Base-by-base conservation (phyloP, 2,797 vertebrate genomes). In the Semotilus atromaculatus region DNA sequence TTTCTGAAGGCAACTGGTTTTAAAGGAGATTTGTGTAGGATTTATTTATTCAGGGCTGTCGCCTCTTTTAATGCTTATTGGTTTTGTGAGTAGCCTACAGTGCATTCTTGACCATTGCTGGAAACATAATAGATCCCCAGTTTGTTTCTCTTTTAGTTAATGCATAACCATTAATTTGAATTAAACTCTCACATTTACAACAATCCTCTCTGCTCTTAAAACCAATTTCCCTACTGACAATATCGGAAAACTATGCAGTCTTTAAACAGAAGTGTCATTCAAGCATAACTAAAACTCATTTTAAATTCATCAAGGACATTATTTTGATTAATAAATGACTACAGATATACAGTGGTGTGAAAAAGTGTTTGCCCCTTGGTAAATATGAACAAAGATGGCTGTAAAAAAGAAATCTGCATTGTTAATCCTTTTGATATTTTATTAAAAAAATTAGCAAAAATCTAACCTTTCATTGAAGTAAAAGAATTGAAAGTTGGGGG, bases 241-340 rank as follows among this genome's bases (percentile, higher is more conserved):
- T n/a, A 73, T 73, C 29, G 45, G 38, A 45, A 45, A 60, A 62
- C 11, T 29, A 72, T 48, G 55, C 80, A 31, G 66, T 51, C 19
- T 80, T 23, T 29, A 45, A 40, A 67, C 34, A 58, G 23, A 71
- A 48, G 36, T 73, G 7, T 34, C 19, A n/a, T 62, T 60, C 71
- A 64, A 48, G 26, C 68, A 64, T 48, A 62, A 43, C 55, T 10
- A 45, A 78, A 45, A 21, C 58, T 64, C 5, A 64, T 48, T n/a
- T 48, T n/a, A 19, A 71, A 43, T 58, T 40, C 9, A 71, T 58
- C 29, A 81, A 40, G 18, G 9, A 13, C 51, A 71, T 23, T 36
- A 36, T 71, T 64, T 26, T 77, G 74, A 55, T 75, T 55, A 75
- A 75, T 55, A 18, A 26, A 18, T 60, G 14, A 77, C 74, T 40